A percentile compares a stretch with the other conserved stretches of the same genome.
Conservation (phyloP, 2,888 invertebrate genomes). For the Diplazon laetatorius region DNA sequence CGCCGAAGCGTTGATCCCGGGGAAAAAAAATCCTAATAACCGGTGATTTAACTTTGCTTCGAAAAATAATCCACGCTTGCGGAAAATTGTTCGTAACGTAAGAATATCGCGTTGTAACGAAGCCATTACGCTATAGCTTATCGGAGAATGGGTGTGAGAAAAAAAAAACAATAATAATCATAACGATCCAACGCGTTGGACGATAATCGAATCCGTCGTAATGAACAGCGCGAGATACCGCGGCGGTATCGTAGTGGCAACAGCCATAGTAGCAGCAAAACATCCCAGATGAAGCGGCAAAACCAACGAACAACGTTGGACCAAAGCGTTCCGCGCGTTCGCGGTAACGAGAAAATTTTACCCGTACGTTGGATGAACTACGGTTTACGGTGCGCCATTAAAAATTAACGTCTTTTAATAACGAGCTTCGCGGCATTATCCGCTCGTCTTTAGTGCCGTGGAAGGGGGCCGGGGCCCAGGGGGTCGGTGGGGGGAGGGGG, state of each 20-base stretch:
- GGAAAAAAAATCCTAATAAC: neutral
- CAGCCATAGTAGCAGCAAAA: neutral
- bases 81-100: neutral
- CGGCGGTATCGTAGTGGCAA: slow-evolving; percentile 20
- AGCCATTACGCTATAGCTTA: slow-evolving; percentile 50
- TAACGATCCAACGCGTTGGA: slow-evolving; percentile 56
- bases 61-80: neutral
- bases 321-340: slow-evolving; percentile 30
- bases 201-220: slow-evolving; percentile 63
- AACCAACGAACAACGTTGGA: slow-evolving; percentile 20
- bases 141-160: slow-evolving; percentile 38
- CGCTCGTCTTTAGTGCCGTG: slow-evolving; percentile 62
- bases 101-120: slow-evolving; percentile 38
- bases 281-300: neutral
- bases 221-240: slow-evolving; percentile 57
- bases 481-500: too few species aligned
- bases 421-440: slow-evolving; percentile 64
- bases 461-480: too few species aligned
- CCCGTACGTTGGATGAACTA: slow-evolving; percentile 66
- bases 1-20: slow-evolving; percentile 10
- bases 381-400: slow-evolving; percentile 69
- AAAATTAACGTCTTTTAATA: slow-evolving; percentile 72
- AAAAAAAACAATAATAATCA: slow-evolving; percentile 63
- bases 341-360: slow-evolving; percentile 68
- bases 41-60: slow-evolving; percentile 7